Base-by-base conservation (phyloP, 2,888 invertebrate species). In the Sesia apiformis region DNA sequence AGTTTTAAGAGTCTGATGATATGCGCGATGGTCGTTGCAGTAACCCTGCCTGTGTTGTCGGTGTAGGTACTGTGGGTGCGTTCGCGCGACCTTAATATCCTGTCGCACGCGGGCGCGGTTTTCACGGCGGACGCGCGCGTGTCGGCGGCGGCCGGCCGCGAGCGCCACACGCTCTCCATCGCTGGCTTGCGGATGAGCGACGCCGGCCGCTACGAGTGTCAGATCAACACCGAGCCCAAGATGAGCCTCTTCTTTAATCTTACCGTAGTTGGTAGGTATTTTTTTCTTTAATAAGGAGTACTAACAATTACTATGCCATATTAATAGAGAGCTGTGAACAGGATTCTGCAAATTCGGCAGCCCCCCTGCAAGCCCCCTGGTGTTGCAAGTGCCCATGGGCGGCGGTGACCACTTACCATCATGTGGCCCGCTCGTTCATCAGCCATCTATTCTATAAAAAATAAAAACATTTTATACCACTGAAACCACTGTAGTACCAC, bases 41-140 rank as follows among this genome's bases (percentile, higher is more conserved):
- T 49, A 6, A 38, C 49, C 5, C 49, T 49, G 49, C 5, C 3
- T 6, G 5, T n/a, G 39, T 52, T 57, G 39, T 42, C 43, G 38
- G 78, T 80, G 42, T 85, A 94, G 94, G 93, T 94, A 55, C 94
- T 94, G 53, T 94, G 94, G 94, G 93, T 94, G 72, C 88, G 94
- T 5, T 91, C 91, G 56, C 90, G 90, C 43, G 94, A 94, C 77
- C 88, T 94, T 54, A 93, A 93, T 77, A 94, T 94, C 65, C 83
- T 94, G 63, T 91, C 93, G 52, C 93, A 93, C 58, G 93, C 92
- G 46, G 87, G 90, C 55, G 75, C 83, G 53, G 92, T 92, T 62
- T 94, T 94, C 81, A 94, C 94, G 55, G 92, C 92, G 46, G 94
- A 94, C 78, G 70, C 88, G 54, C 90, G 94, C 58, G 93, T 94